Evolutionary conservation across 1,140 invertebrate species (phyloP).

Genomic region (Drosophila tropicalis): DNA sequence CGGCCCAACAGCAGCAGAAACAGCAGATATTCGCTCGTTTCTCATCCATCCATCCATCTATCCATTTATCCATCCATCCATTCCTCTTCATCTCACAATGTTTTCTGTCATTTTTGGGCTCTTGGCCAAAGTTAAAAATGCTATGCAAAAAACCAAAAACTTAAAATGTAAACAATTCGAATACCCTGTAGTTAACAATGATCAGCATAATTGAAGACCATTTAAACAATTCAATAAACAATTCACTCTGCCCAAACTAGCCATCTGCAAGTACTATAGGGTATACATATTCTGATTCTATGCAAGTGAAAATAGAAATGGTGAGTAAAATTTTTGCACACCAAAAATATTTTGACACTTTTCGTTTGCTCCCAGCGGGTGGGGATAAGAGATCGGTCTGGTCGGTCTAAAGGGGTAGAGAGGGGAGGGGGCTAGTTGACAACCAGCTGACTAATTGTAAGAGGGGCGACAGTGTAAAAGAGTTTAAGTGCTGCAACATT

Average conservation of each 20-base stretch:
- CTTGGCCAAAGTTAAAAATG: conserved; percentile 44
- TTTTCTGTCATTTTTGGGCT: conserved; percentile 45
- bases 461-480: conserved; percentile 29
- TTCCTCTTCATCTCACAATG: not conserved
- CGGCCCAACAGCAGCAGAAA: not conserved
- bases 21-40: no score
- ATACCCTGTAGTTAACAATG: not conserved
- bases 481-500: conserved; percentile 56
- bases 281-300: conserved; percentile 11
- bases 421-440: conserved; percentile 34
- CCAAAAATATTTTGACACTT: conserved; percentile 78
- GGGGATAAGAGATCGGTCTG: not conserved
- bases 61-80: not conserved
- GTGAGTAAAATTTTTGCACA: conserved; percentile 49
- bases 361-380: not conserved
- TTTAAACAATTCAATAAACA: not conserved
- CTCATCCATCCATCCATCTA: not conserved
- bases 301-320: conserved; percentile 57
- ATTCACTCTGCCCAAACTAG: not conserved
- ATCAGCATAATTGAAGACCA: not conserved
- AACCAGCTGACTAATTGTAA: conserved; percentile 75
- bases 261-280: not conserved
- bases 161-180: not conserved
- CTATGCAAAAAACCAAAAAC: not conserved
- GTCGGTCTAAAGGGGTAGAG: not conserved